Evolutionary conservation across 2,888 invertebrate genomes (phyloP).

Genomic region (Pollenia amentaria): DNA sequence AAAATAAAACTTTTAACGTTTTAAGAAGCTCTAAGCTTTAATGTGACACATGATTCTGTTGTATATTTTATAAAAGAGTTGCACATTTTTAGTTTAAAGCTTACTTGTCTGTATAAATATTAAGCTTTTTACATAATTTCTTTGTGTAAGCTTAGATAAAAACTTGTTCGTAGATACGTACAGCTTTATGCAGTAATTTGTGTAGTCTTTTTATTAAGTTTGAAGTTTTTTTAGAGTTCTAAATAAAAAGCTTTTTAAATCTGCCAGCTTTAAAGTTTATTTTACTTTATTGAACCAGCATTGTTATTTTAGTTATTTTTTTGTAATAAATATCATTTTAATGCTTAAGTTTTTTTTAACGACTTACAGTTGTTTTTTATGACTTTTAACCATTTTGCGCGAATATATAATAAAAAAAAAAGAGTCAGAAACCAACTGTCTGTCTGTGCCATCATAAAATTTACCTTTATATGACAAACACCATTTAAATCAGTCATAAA

Average conservation of each 20-base stretch:
- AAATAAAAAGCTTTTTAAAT: conserved; percentile 7
- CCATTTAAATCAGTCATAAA: conserved; percentile 71
- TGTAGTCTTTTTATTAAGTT: too few relatives aligned
- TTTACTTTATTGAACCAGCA: neutral
- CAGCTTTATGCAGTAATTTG: too few relatives aligned
- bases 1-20: too few relatives aligned
- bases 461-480: conserved; percentile 63
- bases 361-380: conserved; percentile 54
- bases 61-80: too few relatives aligned
- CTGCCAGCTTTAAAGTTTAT: neutral
- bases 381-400: conserved; percentile 58
- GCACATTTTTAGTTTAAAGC: too few relatives aligned
- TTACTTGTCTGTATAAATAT: too few relatives aligned
- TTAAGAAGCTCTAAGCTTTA: too few relatives aligned
- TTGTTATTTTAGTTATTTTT: neutral
- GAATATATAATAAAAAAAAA: conserved; percentile 29
- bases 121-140: too few relatives aligned
- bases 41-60: too few relatives aligned
- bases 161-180: too few relatives aligned
- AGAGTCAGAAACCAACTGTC: neutral
- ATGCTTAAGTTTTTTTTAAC: conserved; percentile 41
- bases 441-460: conserved; percentile 61
- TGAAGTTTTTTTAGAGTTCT: too few relatives aligned
- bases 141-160: too few relatives aligned
- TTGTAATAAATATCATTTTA: conserved; percentile 38